Percentiles rank a stretch among this genome's conserved stretches.
Conservation (phyloP, 2,113 vertebrate species). For the Petrocephalus zakoni region DNA sequence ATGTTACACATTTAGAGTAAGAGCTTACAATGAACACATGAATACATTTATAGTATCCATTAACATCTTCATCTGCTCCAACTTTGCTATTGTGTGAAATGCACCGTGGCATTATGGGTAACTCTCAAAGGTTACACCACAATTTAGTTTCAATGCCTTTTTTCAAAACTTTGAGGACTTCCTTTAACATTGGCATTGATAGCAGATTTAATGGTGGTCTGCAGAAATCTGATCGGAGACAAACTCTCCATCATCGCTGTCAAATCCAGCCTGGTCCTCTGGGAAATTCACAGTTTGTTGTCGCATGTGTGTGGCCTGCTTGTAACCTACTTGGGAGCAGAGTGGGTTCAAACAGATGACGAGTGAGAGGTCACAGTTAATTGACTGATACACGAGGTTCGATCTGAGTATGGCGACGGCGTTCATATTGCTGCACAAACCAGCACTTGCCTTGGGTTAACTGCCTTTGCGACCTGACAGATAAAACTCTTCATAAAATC, state of each 20-base stretch:
- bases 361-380: constrained; percentile 10
- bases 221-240: constrained; percentile 29
- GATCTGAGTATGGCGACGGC: not conserved
- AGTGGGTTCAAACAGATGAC: not conserved
- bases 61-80: constrained; percentile 34
- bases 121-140: constrained; percentile 43
- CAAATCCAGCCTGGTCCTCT: constrained; percentile 8
- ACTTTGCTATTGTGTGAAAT: constrained; percentile 38
- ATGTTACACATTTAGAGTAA: not conserved
- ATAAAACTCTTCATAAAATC: constrained; percentile 21
- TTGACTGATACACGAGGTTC: not conserved
- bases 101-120: constrained; percentile 45
- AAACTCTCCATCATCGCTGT: constrained; percentile 21
- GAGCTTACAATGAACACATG: not conserved
- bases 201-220: constrained; percentile 17
- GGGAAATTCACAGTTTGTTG: constrained; percentile 20
- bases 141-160: constrained; percentile 46
- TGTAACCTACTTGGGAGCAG: not conserved
- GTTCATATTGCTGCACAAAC: not conserved
- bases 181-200: constrained; percentile 12
- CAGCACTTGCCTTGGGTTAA: constrained; percentile 18
- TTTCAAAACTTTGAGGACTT: constrained; percentile 32
- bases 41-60: constrained; percentile 35
- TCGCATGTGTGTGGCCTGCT: constrained; percentile 16
- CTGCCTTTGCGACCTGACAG: constrained; percentile 18